A percentile compares a stretch with the other conserved stretches of the same genome.
Evolutionary conservation across 1,140 invertebrate species (phyloP).

Genomic region (Cryptotermes secundus): DNA sequence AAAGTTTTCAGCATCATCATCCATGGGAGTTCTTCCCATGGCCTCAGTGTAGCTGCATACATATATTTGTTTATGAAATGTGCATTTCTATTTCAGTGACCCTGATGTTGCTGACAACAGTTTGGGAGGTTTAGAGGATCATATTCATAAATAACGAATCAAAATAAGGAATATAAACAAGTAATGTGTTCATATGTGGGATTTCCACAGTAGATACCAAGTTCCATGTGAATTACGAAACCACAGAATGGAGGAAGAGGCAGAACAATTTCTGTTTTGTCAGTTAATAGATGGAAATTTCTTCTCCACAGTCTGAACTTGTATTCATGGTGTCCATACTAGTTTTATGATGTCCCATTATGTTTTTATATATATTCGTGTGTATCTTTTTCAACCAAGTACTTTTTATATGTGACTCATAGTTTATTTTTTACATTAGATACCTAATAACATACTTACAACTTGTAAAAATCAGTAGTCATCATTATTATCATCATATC

Average conservation of each 20-base stretch:
- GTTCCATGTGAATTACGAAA: not conserved
- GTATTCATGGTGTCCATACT: not conserved
- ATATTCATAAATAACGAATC: not conserved
- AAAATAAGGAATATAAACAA: not conserved
- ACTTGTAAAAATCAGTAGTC: not conserved
- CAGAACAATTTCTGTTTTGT: not conserved
- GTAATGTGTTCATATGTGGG: constrained; percentile 16
- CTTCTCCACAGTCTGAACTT: constrained; percentile 9
- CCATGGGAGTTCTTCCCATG: too few species aligned
- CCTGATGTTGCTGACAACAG: not conserved
- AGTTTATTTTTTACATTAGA: constrained; percentile 10
- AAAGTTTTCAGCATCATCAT: too few species aligned
- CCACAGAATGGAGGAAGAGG: not conserved
- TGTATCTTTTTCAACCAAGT: constrained; percentile 19
- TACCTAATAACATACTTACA: not conserved
- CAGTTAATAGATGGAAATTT: not conserved
- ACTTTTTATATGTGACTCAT: constrained; percentile 15
- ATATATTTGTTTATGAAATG: too few species aligned
- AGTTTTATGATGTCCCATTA: not conserved
- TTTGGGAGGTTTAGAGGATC: not conserved
- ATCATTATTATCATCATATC: too few species aligned
- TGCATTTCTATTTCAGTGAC: not conserved
- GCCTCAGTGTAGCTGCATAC: too few species aligned
- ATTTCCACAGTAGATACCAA: constrained; percentile 2
- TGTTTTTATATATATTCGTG: constrained; percentile 11